Base-by-base conservation (phyloP, 2,797 vertebrate genomes). In the Tadarida brasiliensis region DNA sequence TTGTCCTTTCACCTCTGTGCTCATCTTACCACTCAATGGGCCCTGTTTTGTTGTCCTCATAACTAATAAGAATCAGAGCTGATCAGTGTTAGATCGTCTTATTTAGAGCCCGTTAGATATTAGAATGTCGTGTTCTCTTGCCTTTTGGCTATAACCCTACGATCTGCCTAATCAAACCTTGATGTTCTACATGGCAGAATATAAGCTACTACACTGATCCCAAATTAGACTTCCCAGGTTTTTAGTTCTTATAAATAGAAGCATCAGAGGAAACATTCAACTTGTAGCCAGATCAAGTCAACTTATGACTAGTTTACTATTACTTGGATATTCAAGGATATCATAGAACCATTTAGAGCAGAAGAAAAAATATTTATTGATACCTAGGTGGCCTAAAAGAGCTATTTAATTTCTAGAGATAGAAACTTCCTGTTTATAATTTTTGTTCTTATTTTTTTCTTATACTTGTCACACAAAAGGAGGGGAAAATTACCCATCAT, bases 191-290 rank as follows among this genome's bases (percentile, higher is more conserved):
- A 57, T 47, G 24, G 74, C 33, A 87, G 94, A 94, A 93, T 54
- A 78, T 87, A 96, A 85, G 47, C 92, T 95, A 73, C 65, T 74
- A 30, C 74, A 57, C 86, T 91, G 94, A 96, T 91, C 91, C 84
- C 83, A 97, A 96, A 93, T 96, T 91, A 97, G 93, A 91, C 44
- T 93, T 82, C 63, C 65, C 47, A 73, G 81, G 76, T 63, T 95
- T 94, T 92, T 83, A 93, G 68, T 88, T 95, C 83, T 95, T 96
- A 96, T 93, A 89, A 95, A 95, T 90, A 97, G 91, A 95, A 97
- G 12, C 57, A 95, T 78, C 77, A 89, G 76, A 91, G 35, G 56
- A 94, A 95, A 77, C 70, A 76, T 80, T 96, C 95, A 89, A 91
- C 56, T 91, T 94, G 57, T 73, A 86, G 78, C 71, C 76, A 82